Base-by-base conservation (phyloP, 1,140 invertebrate species). In the Druon quercuslanigerum region DNA sequence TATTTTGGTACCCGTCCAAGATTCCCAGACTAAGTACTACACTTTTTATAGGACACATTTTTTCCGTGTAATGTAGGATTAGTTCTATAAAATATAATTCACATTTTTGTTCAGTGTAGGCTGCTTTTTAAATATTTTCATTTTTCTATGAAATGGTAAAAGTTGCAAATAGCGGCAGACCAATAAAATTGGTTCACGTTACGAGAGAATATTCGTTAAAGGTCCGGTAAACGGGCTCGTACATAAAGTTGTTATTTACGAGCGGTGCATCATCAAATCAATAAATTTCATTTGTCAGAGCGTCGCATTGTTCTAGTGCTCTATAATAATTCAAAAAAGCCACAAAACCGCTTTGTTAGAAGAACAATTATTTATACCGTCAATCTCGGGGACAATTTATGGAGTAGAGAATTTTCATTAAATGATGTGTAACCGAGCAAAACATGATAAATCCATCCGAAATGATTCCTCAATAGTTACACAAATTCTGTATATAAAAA, bases 271-370 rank as follows among this genome's bases (percentile, higher is more conserved):
- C 57, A 66, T 66, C 12, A 66, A 66, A 72, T 56, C 66, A 75
- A 76, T 73, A 79, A 50, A 73, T 75, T 72, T 66, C 52, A 73
- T 78, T 74, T 70, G 25, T 51, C 50, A 51, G 20, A 51, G 50
- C 71, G 17, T 25, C 19, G 17, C 25, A 33, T 20, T 72, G 50
- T 19, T 20, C 16, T 72, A 33, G 25, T 33, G 25, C 2, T 3
- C 25, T 33, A 11, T 46, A 46, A 52, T 52, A 52, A 73, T 73
- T 73, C 19, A 33, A 19, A 54, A 52, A 51, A 14, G n/a, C 51
- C n/a, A 51, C 50, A 51, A 46, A 9, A 16, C 71, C 46, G 50
- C 17, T 33, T 12, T 72, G 71, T 25, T 72, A 46, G n/a, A 17
- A 72, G 50, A 72, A 51, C 71, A 72, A 72, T 72, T 72, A 72